Evolutionary conservation across 2,888 invertebrate species (phyloP).

Genomic region (Amblyjoppa proteus): DNA sequence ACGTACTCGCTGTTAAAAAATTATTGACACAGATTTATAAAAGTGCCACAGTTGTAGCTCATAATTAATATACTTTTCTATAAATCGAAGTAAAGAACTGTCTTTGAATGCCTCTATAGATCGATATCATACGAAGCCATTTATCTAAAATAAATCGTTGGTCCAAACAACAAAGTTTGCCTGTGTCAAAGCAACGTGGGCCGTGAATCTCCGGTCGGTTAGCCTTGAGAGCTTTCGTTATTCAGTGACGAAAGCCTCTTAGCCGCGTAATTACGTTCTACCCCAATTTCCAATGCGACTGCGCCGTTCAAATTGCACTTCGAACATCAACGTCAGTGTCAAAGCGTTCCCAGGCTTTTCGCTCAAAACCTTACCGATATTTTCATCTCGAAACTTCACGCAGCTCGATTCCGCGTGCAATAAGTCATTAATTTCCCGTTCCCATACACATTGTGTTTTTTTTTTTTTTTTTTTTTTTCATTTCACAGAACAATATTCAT

Average conservation of each 20-base stretch:
- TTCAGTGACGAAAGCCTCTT: neutral
- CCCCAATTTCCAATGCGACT: neutral
- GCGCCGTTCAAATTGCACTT: constrained; percentile 14
- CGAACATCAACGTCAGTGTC: neutral
- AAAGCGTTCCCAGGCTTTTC: neutral
- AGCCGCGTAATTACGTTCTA: neutral
- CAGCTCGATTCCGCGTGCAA: constrained; percentile 2
- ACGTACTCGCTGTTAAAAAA: too few species aligned
- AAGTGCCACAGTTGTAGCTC: too few species aligned
- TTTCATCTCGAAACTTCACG: neutral
- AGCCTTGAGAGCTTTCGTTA: too few species aligned
- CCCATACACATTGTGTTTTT: constrained; percentile 6
- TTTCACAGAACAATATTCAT: constrained; percentile 34
- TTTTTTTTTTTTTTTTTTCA: constrained; percentile 13
- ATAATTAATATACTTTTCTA: too few species aligned
- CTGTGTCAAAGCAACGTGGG: neutral
- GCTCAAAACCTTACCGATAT: constrained; percentile 9
- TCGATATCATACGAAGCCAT: neutral
- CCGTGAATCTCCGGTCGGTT: neutral
- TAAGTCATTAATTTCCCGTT: neutral
- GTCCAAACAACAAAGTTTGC: neutral
- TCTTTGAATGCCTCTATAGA: too few species aligned
- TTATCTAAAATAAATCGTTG: neutral
- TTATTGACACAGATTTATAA: too few species aligned
- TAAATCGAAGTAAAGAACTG: too few species aligned